Conservation (phyloP, 2,797 vertebrate species). For the Coranthus polyacanthus region DNA sequence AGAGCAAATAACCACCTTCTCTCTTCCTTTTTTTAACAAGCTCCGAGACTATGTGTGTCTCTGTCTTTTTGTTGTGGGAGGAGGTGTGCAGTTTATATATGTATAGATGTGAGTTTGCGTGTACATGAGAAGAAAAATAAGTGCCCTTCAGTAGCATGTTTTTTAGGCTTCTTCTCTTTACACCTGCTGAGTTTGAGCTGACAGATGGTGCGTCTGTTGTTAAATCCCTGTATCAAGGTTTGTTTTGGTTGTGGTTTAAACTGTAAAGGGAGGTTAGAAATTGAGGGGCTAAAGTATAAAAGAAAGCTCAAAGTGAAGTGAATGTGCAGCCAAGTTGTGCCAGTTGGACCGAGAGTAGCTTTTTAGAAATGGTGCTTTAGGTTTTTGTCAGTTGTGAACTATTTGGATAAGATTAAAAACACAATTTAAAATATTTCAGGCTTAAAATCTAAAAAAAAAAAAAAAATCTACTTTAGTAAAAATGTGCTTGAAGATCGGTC, state of each 20-base stretch:
- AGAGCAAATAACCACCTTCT: conserved; percentile 80
- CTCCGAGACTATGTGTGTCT: conserved; percentile 43
- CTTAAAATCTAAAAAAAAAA: too few species aligned
- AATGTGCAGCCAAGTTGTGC: background rate
- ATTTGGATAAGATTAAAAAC: too few species aligned
- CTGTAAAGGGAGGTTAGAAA: conserved; percentile 6
- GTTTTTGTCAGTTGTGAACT: too few species aligned
- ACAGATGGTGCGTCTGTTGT: conserved; percentile 57
- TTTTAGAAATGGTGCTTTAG: background rate
- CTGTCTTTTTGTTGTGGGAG: conserved; percentile 49
- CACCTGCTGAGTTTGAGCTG: conserved; percentile 56
- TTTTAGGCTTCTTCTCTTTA: conserved; percentile 46
- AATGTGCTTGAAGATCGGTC: too few species aligned
- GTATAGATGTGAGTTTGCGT: conserved; percentile 29
- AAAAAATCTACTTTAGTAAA: too few species aligned
- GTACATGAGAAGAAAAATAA: conserved; percentile 32
- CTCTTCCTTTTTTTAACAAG: conserved; percentile 68
- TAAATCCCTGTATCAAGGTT: conserved; percentile 30
- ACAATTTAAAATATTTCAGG: background rate
- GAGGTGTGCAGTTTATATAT: conserved; percentile 10
- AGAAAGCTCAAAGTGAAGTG: conserved; percentile 5
- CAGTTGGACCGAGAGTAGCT: background rate
- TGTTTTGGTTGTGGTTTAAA: conserved; percentile 35
- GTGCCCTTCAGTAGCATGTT: conserved; percentile 24
- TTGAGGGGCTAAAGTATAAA: background rate